A percentile compares a stretch with the other conserved stretches of the same genome.
phyloP scores from a whole-genome alignment of 2,113 vertebrate genomes.

The Colinus virginianus region DNA sequence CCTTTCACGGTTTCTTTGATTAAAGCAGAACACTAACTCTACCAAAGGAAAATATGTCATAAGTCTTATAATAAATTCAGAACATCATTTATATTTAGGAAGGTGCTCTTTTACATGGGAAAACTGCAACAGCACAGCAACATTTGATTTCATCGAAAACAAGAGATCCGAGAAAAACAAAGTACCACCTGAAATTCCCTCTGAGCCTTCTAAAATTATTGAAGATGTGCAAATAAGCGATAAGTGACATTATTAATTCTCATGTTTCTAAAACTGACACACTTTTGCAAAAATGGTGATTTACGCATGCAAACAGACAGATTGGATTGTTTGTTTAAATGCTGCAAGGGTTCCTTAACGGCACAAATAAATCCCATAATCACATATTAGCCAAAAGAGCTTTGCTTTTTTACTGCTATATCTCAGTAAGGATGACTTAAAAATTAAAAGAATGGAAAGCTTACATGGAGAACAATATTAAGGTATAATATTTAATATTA shows the following conservation, averaged over 20 bases:
- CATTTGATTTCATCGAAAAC: background rate
- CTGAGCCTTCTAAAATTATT: background rate
- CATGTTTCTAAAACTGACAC: background rate
- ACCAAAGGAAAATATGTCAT: background rate
- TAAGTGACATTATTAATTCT: background rate
- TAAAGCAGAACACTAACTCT: too few relatives aligned
- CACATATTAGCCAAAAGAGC: background rate
- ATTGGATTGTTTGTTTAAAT: background rate
- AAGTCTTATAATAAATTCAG: background rate
- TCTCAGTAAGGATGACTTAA: background rate
- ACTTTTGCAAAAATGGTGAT: background rate
- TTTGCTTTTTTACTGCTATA: background rate
- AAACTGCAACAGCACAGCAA: background rate
- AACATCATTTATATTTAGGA: background rate
- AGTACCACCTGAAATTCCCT: background rate
- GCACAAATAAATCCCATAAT: background rate
- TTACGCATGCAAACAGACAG: background rate
- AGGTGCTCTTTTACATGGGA: background rate
- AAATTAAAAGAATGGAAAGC: background rate
- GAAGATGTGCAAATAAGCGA: background rate
- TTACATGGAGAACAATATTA: background rate
- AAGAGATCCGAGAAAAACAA: background rate
- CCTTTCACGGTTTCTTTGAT: rapidly evolving
- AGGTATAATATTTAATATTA: too few relatives aligned
- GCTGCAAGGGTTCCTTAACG: background rate